Base-by-base conservation (phyloP, 2,113 vertebrate species). In the Beaufortia kweichowensis region DNA sequence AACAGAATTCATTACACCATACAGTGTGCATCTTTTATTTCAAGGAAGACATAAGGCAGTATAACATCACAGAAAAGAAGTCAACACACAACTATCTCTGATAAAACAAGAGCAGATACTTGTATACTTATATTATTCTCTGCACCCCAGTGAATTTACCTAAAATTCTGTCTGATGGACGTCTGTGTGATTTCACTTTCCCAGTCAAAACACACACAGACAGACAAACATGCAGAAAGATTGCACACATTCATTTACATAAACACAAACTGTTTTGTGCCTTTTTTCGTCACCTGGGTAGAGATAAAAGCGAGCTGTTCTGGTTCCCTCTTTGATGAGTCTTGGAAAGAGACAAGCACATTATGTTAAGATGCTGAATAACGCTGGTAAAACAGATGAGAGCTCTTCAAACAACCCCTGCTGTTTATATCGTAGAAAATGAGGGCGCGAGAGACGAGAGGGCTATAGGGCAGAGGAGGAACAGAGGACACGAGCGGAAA, bases 71-170 rank as follows among this genome's bases (percentile, higher is more conserved):
- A 43, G 33, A 2, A 59, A 46, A 28, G 60, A 75, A 72, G 50
- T 73, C 56, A 78, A 78, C 79, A 76, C 50, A 83, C 76, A 74
- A 56, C 61, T 23, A 12, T 66, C 79, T 82, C 87, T 86, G 83
- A 89, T 85, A 85, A 82, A 76, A 84, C 65, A 69, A 75, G 65
- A 57, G 76, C 70, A 83, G 80, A 81, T 69, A 85, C 83, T 84
- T 83, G 86, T 87, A 71, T 87, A 77, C 78, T 75, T 85, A 87
- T 86, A 88, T 72, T 78, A 84, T 83, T 78, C n/a, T 72, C 72
- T 6, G 29, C 28, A 78, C 70, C 76, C 80, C 12, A 59, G 39
- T 73, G 26, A 59, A 77, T 31, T 59, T 50, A 24, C 31, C 31
- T 53, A 26, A 50, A 28, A 67, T 48, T 9, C 0, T 33, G 46